These are phyloP conservation scores for Coenobita brevimanus DNA, from an alignment of 1,140 invertebrate genomes.

Conservation along the genomic window DNA sequence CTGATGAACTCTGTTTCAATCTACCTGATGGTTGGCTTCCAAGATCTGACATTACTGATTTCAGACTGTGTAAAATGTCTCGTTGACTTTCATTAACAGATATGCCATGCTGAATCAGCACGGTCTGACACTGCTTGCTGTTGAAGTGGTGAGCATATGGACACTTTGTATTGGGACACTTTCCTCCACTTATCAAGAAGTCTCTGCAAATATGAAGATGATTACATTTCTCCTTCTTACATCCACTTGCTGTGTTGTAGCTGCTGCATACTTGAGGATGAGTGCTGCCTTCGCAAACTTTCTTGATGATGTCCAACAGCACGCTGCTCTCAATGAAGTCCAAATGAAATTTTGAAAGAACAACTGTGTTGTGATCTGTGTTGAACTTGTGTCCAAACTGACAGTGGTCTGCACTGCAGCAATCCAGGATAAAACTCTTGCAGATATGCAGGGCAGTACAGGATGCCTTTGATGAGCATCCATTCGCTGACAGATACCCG, in stretches of 20 bases:
- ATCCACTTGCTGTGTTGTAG: slow-evolving; percentile 30
- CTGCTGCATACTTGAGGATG: not conserved
- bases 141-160: slow-evolving; percentile 25
- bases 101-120: slow-evolving; percentile 7
- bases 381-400: slow-evolving; percentile 32
- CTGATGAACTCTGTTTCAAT: too few relatives aligned
- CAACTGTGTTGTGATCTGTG: slow-evolving; percentile 27
- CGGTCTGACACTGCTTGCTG: slow-evolving; percentile 1
- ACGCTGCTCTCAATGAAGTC: slow-evolving; percentile 26
- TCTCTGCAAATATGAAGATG: slow-evolving; percentile 38
- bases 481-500: slow-evolving; percentile 2
- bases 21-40: not conserved
- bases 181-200: slow-evolving; percentile 28
- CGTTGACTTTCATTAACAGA: slow-evolving; percentile 36
- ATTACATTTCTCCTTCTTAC: slow-evolving; percentile 22
- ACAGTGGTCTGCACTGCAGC: slow-evolving; percentile 9
- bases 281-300: slow-evolving; percentile 24
- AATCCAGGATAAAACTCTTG: not conserved
- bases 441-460: slow-evolving; percentile 43
- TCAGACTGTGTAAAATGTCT: slow-evolving; percentile 31
- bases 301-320: slow-evolving; percentile 4
- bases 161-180: slow-evolving; percentile 17
- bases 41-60: not conserved
- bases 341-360: slow-evolving; percentile 46
- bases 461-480: not conserved